phyloP scores from a whole-genome alignment of 2,797 vertebrate species.

The Coendou prehensilis region DNA sequence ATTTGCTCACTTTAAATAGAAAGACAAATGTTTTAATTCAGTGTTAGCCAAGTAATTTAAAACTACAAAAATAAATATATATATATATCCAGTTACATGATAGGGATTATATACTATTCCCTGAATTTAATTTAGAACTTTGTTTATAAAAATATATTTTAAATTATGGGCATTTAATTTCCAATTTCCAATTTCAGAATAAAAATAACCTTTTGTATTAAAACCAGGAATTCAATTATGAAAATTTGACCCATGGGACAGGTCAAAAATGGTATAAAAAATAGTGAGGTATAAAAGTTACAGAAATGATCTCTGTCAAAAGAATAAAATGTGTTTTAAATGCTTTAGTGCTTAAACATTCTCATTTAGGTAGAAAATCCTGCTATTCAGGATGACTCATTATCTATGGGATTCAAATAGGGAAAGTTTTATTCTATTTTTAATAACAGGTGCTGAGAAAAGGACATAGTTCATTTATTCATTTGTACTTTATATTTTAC shows the following conservation, averaged over 20 bases:
- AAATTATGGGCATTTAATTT: not conserved
- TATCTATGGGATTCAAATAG: conserved; percentile 52
- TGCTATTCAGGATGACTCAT: conserved; percentile 67
- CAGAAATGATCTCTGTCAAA: conserved; percentile 11
- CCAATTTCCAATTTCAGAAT: not conserved
- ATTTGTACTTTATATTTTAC: conserved; percentile 67
- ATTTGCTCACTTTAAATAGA: conserved; percentile 45
- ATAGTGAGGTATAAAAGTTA: conserved; percentile 48
- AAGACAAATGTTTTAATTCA: not conserved
- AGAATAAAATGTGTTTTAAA: conserved; percentile 46
- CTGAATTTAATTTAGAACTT: conserved; percentile 5
- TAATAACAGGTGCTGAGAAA: conserved; percentile 60
- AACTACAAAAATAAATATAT: not conserved
- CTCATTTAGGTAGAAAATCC: conserved; percentile 52
- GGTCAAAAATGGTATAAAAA: not conserved
- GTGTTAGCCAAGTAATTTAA: not conserved
- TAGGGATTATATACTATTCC: not conserved
- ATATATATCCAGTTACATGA: not conserved
- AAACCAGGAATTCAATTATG: conserved; percentile 22
- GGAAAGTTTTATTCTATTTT: conserved; percentile 71
- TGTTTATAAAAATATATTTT: conserved; percentile 20
- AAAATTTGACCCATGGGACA: not conserved
- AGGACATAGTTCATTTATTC: conserved; percentile 60
- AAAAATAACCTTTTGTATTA: not conserved
- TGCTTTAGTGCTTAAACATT: conserved; percentile 54